A percentile compares a stretch with the other conserved stretches of the same genome.
Evolutionary conservation across 1,140 invertebrate genomes (phyloP).

Genomic region (Drosophila seguyi): DNA sequence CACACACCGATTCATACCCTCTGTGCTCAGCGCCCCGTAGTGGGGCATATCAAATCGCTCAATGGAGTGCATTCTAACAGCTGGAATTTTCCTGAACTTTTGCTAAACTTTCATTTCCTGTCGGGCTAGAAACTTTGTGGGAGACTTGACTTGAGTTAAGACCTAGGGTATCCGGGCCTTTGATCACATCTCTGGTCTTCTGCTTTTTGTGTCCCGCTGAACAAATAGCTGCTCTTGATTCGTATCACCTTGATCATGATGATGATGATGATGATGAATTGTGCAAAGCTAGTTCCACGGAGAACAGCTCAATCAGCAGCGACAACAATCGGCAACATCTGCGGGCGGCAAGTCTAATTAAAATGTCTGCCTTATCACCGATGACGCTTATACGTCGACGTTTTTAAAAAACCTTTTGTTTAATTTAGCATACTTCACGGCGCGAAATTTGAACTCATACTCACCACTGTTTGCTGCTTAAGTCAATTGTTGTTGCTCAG

Average conservation of each 20-base stretch:
- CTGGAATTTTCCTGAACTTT: neutral
- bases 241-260: constrained; percentile 37
- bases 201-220: constrained; percentile 9
- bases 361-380: constrained; percentile 44
- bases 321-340: constrained; percentile 46
- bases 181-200: neutral
- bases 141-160: neutral
- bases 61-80: neutral
- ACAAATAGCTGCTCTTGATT: constrained; percentile 53
- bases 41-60: constrained; percentile 8
- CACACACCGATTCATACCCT: neutral
- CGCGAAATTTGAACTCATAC: neutral
- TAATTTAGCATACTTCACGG: too few relatives aligned
- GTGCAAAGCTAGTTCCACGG: constrained; percentile 41
- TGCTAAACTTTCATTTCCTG: neutral
- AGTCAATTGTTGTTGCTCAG: too few relatives aligned
- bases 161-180: neutral
- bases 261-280: constrained; percentile 28
- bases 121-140: neutral
- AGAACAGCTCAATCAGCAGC: constrained; percentile 56
- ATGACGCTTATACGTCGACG: constrained; percentile 6
- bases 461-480: neutral
- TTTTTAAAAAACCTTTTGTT: too few relatives aligned
- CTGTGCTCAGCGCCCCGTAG: constrained; percentile 9
- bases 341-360: constrained; percentile 36